Base-by-base conservation (phyloP, 2,888 invertebrate species). In the Drosophila maculinotata region DNA sequence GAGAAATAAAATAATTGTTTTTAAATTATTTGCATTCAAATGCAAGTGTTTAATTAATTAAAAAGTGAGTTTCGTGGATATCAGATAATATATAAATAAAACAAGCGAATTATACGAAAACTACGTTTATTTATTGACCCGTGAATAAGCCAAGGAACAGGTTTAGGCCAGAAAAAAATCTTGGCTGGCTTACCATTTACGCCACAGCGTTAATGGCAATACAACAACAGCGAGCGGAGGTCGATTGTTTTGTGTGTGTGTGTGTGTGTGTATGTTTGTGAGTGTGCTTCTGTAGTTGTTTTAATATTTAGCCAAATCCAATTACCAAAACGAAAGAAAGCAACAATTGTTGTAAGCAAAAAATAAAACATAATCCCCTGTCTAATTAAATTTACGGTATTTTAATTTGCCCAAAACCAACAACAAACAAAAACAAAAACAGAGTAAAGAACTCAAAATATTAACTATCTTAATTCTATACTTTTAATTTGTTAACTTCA, bases 161-260 rank as follows among this genome's bases (percentile, higher is more conserved):
- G 86, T 84, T 87, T 83, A 79, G 88, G 77, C 88, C 88, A 86
- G 74, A 77, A 82, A 86, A 77, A 80, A 79, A 85, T 45, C 76
- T 67, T 85, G 69, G 71, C 76, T 87, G 81, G 79, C 82, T 83
- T 82, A 83, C 82, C 83, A 85, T 87, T 83, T 85, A 83, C 85
- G 83, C 86, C 79, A 83, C 54, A 82, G 64, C 78, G 78, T 78
- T 74, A 74, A 76, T 78, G 78, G 75, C 75, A 78, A 76, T 77
- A 76, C 77, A 73, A 76, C 77, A 73, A 60, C 73, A 73, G 38
- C 63, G 52, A 79, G 63, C 79, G 83, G 83, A 84, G 88, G 88
- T 87, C 83, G 75, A 87, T 85, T 87, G 83, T 87, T 87, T 67
- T 84, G 48, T 56, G 44, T 57, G 59, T 79, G 65, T 80, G 57